Evolutionary conservation across 2,797 vertebrate genomes (phyloP), one percentile per base, ranked within the genome.

Genomic region (Euthynnus affinis): DNA sequence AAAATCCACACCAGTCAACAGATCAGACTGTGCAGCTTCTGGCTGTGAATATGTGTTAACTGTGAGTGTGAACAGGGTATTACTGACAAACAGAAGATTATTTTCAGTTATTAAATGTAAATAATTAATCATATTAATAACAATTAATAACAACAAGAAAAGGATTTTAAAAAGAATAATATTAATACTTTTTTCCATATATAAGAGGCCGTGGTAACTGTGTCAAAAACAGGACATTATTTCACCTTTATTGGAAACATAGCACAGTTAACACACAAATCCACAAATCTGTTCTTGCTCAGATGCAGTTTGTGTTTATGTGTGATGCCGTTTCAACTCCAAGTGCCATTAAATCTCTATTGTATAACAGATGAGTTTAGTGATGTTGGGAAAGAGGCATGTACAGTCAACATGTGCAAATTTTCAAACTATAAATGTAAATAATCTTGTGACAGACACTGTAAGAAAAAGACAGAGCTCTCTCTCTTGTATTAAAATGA

Each of bases 401-500:
- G 13, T 10, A 14, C 22, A 67, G 34, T 32, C 3, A 1, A 48
- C 25, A 51, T 63, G 49, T 71, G n/a, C 10, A 71, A 53, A 64
- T 56, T 3, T 37, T 12, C n/a, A 56, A 75, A 49, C 6, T 8
- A 56, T 40, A 1, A 64, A 51, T 25, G 15, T 23, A 52, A 25
- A 17, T 10, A 29, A 71, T 27, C 27, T 49, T 9, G 9, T 1
- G 22, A 17, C n/a, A 67, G 22, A 78, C 9, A 23, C 14, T 9
- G 18, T 15, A 25, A 60, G 29, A 63, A 74, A 55, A 27, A 81
- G 34, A 57, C 29, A 58, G 2, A 69, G 9, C 18, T 42, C 18
- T 52, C 34, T 46, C 10, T 46, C 34, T 78, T 71, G 44, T 87
- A 87, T 82, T 87, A 80, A 87, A 90, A 86, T 65, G 0, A 70